Conservation (phyloP, 2,797 vertebrate species). For the Rhinoraja longicauda region DNA sequence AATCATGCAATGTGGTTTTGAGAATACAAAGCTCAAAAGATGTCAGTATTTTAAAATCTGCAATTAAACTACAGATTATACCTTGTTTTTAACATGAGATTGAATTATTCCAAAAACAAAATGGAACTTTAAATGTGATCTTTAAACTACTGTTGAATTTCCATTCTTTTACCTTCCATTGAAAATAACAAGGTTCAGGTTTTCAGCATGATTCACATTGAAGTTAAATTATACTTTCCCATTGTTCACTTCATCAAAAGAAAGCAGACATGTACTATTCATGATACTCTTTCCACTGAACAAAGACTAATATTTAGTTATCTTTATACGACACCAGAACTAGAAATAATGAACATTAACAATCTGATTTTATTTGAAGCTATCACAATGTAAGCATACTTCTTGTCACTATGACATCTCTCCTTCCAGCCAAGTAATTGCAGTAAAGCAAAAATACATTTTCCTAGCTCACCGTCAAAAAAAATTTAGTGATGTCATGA, state of each 20-base stretch:
- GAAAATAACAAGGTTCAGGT: background rate
- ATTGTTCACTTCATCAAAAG: background rate
- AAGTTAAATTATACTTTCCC: background rate
- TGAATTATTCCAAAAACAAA: background rate
- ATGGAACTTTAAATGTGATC: background rate
- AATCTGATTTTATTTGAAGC: background rate
- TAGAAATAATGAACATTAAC: background rate
- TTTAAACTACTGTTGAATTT: background rate
- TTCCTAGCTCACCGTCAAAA: background rate
- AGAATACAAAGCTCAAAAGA: conserved; percentile 12
- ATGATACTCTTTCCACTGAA: background rate
- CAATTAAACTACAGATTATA: background rate
- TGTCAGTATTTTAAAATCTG: background rate
- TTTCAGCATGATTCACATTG: background rate
- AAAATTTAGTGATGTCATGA: background rate
- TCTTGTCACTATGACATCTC: background rate
- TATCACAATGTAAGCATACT: background rate
- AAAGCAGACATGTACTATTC: background rate
- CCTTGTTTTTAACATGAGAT: background rate
- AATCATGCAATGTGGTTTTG: background rate
- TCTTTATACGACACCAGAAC: background rate
- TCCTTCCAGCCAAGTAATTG: too few relatives aligned
- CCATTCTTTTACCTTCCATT: background rate
- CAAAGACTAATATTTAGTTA: background rate
- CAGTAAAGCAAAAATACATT: background rate